Conservation (phyloP, 1,140 invertebrate species). For the Anoplolepis gracilipes region DNA sequence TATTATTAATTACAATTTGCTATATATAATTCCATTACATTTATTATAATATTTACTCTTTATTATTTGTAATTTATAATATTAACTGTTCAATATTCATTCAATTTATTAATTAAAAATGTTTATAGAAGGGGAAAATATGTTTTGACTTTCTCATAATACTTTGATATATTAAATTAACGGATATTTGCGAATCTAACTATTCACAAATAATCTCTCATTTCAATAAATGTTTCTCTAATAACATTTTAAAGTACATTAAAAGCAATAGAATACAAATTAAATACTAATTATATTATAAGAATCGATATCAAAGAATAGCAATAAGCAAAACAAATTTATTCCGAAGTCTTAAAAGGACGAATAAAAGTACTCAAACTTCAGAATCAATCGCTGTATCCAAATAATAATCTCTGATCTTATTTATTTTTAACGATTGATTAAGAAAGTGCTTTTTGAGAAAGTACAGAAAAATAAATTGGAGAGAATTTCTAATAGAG, state of each 20-base stretch:
- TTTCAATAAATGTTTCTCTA: neutral
- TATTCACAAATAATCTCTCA: conserved; percentile 2
- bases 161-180: neutral
- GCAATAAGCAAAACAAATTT: conserved; percentile 33
- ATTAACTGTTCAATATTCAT: too few species aligned
- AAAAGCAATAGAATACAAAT: neutral
- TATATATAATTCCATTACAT: neutral
- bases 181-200: neutral
- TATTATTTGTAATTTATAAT: neutral
- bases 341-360: conserved; percentile 14
- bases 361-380: neutral
- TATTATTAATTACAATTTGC: neutral
- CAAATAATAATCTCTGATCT: neutral
- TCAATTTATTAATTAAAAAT: conserved; percentile 25
- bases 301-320: neutral
- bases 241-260: neutral
- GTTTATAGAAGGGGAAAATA: neutral
- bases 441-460: neutral
- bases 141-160: neutral
- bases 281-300: conserved; percentile 3
- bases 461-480: conserved; percentile 24
- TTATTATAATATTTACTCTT: neutral
- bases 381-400: conserved; percentile 7
- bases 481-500: conserved; percentile 29
- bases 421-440: conserved; percentile 28